These are phyloP conservation scores for Saccostrea cuccullata DNA, from an alignment of 1,140 invertebrate genomes.

Conservation along the genomic window DNA sequence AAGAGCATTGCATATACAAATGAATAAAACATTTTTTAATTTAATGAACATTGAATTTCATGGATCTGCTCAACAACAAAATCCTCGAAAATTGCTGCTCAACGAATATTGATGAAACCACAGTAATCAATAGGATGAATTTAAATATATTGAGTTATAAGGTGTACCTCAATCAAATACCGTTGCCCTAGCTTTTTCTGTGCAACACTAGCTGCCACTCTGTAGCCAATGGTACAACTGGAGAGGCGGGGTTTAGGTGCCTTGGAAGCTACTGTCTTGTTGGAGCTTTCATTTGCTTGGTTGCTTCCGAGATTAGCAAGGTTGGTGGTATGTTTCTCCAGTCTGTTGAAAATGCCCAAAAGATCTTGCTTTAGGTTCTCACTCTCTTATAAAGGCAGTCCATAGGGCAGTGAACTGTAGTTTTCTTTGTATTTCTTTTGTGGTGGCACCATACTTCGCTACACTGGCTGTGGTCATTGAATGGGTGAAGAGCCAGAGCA, in stretches of 20 bases:
- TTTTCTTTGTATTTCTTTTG: neutral
- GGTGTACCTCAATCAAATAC: too few relatives aligned
- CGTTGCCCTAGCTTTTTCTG: too few relatives aligned
- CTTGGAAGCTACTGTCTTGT: neutral
- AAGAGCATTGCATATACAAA: too few relatives aligned
- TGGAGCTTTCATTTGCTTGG: neutral
- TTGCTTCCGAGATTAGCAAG: neutral
- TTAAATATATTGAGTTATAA: neutral
- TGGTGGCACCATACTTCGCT: neutral
- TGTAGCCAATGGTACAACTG: neutral
- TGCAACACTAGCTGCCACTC: neutral
- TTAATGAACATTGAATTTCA: too few relatives aligned
- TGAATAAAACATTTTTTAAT: too few relatives aligned
- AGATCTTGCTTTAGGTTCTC: neutral
- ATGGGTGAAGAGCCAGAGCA: too few relatives aligned
- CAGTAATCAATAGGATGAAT: neutral
- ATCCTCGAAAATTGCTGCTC: too few relatives aligned
- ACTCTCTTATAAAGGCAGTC: neutral
- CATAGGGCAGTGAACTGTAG: neutral
- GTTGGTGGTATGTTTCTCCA: neutral
- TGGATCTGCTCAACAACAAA: too few relatives aligned
- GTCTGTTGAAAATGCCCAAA: neutral
- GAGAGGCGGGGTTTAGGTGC: neutral
- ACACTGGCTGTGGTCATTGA: neutral
- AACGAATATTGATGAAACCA: too few relatives aligned